These are phyloP conservation scores for Gonatopus flavifemur DNA, from an alignment of 1,140 invertebrate species.

Conservation along the genomic window DNA sequence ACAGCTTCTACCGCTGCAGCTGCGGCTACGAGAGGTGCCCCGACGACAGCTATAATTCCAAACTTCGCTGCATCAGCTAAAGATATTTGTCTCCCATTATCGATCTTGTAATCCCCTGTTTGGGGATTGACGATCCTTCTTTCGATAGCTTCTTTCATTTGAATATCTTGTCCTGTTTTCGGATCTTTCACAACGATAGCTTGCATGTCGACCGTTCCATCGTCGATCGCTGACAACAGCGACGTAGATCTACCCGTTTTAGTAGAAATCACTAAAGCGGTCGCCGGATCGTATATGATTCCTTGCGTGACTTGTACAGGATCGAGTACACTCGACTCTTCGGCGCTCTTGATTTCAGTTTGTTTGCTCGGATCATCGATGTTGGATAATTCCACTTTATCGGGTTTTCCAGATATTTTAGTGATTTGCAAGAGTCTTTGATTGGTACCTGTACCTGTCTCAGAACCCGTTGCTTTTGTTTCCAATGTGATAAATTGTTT, in stretches of 20 bases:
- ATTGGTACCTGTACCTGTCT: slow-evolving; percentile 48
- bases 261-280: slow-evolving; percentile 71
- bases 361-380: slow-evolving; percentile 50
- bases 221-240: slow-evolving; percentile 69
- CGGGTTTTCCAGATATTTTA: slow-evolving; percentile 64
- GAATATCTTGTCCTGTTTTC: slow-evolving; percentile 67
- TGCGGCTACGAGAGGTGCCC: slow-evolving; percentile 69
- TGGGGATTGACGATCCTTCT: slow-evolving; percentile 74
- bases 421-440: slow-evolving; percentile 66
- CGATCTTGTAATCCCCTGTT: slow-evolving; percentile 71
- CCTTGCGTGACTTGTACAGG: slow-evolving; percentile 70
- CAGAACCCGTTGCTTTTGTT: slow-evolving; percentile 52
- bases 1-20: slow-evolving; percentile 59
- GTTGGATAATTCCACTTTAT: slow-evolving; percentile 67
- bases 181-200: slow-evolving; percentile 80
- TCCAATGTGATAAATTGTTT: slow-evolving; percentile 68
- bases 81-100: slow-evolving; percentile 66
- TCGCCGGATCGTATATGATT: slow-evolving; percentile 75
- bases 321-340: slow-evolving; percentile 61
- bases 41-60: slow-evolving; percentile 70
- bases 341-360: slow-evolving; percentile 53
- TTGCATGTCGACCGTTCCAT: slow-evolving; percentile 66
- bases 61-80: slow-evolving; percentile 76
- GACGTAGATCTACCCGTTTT: slow-evolving; percentile 69
- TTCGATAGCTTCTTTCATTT: slow-evolving; percentile 74